phyloP scores from a whole-genome alignment of 2,113 vertebrate genomes.

The Festucalex cinctus region DNA sequence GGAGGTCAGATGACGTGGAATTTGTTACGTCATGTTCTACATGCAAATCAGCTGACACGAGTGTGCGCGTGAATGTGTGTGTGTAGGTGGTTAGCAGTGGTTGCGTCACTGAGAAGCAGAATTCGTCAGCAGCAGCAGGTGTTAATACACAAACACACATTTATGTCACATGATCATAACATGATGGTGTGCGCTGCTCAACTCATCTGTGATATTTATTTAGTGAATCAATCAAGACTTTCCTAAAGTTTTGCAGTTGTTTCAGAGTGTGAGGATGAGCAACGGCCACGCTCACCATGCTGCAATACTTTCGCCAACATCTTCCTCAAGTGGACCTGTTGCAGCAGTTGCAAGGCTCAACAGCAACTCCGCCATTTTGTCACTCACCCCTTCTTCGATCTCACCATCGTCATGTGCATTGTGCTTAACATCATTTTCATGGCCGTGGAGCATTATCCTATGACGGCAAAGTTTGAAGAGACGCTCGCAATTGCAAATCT shows the following conservation, averaged over 20 bases:
- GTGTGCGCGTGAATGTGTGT: background rate
- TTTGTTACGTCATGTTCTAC: background rate
- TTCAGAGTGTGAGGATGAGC: slow-evolving; percentile 84
- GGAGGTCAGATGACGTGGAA: slow-evolving; percentile 58
- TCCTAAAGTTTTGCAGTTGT: background rate
- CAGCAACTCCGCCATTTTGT: slow-evolving; percentile 75
- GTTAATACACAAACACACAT: background rate
- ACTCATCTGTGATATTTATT: background rate
- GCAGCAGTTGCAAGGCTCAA: slow-evolving; percentile 79
- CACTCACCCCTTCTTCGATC: slow-evolving; percentile 94
- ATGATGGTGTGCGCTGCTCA: background rate
- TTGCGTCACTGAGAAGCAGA: slow-evolving; percentile 2
- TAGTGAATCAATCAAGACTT: no score
- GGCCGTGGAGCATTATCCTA: slow-evolving; percentile 98
- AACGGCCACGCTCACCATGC: slow-evolving; percentile 82
- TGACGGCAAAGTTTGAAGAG: slow-evolving; percentile 78
- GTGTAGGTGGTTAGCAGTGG: background rate
- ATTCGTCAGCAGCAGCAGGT: background rate
- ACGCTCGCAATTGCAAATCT: slow-evolving; percentile 82
- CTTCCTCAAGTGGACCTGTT: slow-evolving; percentile 90
- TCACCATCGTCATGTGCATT: slow-evolving; percentile 94
- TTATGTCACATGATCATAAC: background rate
- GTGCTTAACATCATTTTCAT: slow-evolving; percentile 95
- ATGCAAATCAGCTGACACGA: background rate
- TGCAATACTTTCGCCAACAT: slow-evolving; percentile 85